Conservation (phyloP, 1,140 invertebrate genomes). For the Brachionus angularis region DNA sequence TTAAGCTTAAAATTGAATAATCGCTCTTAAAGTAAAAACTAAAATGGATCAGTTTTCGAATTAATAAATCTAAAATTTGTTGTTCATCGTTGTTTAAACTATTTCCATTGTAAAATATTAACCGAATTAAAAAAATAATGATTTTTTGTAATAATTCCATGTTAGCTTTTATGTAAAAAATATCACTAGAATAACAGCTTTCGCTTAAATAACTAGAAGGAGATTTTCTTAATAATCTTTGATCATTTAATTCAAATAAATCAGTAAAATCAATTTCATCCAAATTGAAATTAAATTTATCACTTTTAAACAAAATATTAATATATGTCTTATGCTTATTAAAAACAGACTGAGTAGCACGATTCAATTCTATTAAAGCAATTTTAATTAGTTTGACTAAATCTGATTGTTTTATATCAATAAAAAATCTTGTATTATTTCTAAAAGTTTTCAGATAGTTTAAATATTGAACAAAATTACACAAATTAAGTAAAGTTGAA, state of each 20-base stretch:
- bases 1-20: neutral
- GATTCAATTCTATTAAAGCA: no score
- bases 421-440: no score
- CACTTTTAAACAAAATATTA: no score
- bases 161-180: neutral
- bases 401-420: neutral
- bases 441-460: slow-evolving; percentile 12
- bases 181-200: neutral
- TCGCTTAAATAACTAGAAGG: neutral
- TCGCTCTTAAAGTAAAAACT: neutral
- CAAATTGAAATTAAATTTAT: neutral
- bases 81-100: neutral
- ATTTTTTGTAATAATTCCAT: slow-evolving; percentile 5
- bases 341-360: no score
- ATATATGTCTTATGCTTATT: no score
- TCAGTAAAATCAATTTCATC: neutral
- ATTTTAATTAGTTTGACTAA: no score
- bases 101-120: no score
- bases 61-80: neutral
- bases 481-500: neutral
- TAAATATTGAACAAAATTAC: neutral
- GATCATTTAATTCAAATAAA: slow-evolving; percentile 9
- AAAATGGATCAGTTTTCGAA: neutral
- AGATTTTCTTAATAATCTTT: neutral
- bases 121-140: neutral